A percentile compares a stretch with the other conserved stretches of the same genome.
Conservation (phyloP, 23 tunicate genomes). For the Ascidia mentula region DNA sequence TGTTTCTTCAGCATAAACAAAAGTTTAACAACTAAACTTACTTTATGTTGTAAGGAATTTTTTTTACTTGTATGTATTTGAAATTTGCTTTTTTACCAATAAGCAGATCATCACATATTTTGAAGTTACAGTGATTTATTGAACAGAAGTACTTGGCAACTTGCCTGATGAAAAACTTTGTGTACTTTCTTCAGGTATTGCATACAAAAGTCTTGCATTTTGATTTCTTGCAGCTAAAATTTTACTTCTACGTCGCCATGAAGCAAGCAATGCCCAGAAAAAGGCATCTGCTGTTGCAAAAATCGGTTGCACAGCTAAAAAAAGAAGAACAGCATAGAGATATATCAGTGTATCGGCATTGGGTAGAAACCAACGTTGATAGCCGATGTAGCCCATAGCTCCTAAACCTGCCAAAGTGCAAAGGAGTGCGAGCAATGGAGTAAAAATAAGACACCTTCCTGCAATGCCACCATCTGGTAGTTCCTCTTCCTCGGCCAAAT, state of each 20-base stretch:
- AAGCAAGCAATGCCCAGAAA: conserved; percentile 42
- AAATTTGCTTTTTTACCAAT: too few species aligned
- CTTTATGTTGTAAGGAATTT: too few species aligned
- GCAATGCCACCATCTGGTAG: conserved; percentile 46
- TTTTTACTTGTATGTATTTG: too few species aligned
- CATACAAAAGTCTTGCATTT: conserved; percentile 14
- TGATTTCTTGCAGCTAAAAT: conserved; percentile 25
- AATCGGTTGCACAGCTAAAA: conserved; percentile 38
- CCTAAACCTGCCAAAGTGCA: conserved; percentile 24
- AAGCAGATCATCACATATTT: not conserved
- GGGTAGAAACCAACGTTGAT: conserved; percentile 61
- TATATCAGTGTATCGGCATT: conserved; percentile 67
- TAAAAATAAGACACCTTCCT: conserved; percentile 14
- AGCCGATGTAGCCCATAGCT: conserved; percentile 26
- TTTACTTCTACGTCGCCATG: conserved; percentile 46
- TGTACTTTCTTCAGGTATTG: not conserved
- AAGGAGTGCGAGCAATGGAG: conserved; percentile 7
- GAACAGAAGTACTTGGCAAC: not conserved
- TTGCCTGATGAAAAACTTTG: not conserved
- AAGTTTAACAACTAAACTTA: too few species aligned
- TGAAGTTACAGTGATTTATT: not conserved
- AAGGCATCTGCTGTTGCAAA: conserved; percentile 51
- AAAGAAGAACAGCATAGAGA: conserved; percentile 56
- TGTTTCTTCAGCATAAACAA: too few species aligned
- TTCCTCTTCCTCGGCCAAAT: conserved; percentile 36